Evolutionary conservation across 2,113 vertebrate species (phyloP).

Genomic region (Grammomys dolichurus): DNA sequence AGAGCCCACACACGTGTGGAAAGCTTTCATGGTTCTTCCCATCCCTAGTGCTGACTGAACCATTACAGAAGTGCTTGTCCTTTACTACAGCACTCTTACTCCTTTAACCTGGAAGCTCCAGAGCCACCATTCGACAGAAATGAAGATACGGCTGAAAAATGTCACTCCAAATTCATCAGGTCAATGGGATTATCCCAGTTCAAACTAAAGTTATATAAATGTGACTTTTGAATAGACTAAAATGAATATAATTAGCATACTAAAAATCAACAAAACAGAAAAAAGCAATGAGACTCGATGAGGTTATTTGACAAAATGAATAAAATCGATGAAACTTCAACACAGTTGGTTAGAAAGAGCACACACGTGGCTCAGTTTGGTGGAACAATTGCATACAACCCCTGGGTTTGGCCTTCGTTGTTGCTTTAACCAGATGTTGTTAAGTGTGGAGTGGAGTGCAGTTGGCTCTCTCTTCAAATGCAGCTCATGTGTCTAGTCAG

Average conservation of each 20-base stretch:
- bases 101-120: neutral
- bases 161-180: neutral
- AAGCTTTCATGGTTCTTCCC: neutral
- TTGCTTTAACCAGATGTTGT: neutral
- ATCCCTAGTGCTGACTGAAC: neutral
- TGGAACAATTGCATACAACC: too few relatives aligned
- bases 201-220: neutral
- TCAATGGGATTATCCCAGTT: neutral
- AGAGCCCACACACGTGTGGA: neutral
- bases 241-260: neutral
- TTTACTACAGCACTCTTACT: neutral
- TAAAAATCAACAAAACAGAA: neutral
- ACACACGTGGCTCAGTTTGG: neutral
- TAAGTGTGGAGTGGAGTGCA: too few relatives aligned
- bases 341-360: neutral
- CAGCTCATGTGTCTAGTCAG: neutral
- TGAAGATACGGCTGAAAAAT: neutral
- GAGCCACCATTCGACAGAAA: neutral
- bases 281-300: neutral
- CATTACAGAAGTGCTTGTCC: neutral
- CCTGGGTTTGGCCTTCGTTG: neutral
- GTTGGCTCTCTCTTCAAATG: neutral
- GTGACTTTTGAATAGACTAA: neutral
- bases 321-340: neutral
- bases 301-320: too few relatives aligned